Base-by-base conservation (phyloP, 2,888 invertebrate species). In the Apoda limacodes region DNA sequence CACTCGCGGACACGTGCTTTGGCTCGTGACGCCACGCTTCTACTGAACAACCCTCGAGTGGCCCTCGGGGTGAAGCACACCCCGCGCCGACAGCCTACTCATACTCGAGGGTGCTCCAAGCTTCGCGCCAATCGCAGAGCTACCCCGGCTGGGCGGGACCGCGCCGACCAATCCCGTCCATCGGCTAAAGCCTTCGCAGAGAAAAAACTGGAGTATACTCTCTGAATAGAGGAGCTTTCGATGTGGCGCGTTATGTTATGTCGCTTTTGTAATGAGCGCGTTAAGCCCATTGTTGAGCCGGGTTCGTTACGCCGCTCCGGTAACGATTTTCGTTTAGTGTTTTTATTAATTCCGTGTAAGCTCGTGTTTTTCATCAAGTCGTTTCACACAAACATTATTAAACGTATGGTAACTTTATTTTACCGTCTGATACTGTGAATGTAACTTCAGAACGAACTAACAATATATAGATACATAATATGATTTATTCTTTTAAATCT, bases 11-110 rank as follows among this genome's bases (percentile, higher is more conserved):
- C 68, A 76, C 78, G 78, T 78, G 78, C 71, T 75, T 63, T 78
- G 74, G 55, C 76, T 60, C 45, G 57, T 56, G 74, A 75, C 72
- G 78, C 66, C 62, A 72, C 70, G 67, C 58, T 66, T 58, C 60
- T 65, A 80, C 80, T 80, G 75, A 78, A 80, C 78, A 74, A 78
- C 78, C 76, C 76, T 78, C 65, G 78, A 78, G 78, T 76, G 78
- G 76, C 59, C 59, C 76, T 78, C 75, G 78, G 78, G 76, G 75
- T 76, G 75, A 76, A 78, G 68, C 64, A 71, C 70, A 69, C 74
- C 72, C 75, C 72, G 70, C 72, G 60, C 74, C 75, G 75, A 76
- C 80, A 76, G 70, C 75, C 74, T 72, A 76, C 78, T 78, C 76
- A 75, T 71, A 62, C 64, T 69, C 62, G 67, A 80, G 80, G 76